Percentiles rank a stretch among this genome's conserved stretches.
phyloP scores from a whole-genome alignment of 37 sponge, comb jelly and placozoan species.

The Mnemiopsis leidyi region DNA sequence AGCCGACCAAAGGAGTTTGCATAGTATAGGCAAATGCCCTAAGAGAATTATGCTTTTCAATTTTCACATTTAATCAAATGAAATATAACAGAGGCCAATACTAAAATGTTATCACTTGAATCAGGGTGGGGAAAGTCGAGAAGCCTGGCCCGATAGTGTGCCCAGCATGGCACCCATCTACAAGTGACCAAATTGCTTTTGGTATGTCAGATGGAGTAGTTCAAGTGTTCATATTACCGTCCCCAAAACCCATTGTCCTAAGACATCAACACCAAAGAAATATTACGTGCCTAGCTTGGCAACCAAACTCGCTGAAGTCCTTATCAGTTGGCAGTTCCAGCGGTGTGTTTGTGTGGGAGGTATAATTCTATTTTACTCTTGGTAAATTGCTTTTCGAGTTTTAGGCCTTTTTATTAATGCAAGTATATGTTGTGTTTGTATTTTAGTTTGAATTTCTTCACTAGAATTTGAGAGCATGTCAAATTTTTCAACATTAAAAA shows the following conservation, averaged over 20 bases:
- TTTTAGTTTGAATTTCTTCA: too few species aligned
- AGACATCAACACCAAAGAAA: conserved; percentile 2
- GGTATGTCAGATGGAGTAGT: conserved; percentile 64
- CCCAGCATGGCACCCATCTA: conserved; percentile 28
- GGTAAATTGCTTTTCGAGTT: too few species aligned
- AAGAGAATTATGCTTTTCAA: too few species aligned
- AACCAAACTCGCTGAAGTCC: background rate
- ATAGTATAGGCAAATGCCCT: too few species aligned
- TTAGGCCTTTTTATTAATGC: too few species aligned
- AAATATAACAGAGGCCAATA: too few species aligned
- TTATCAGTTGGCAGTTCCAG: background rate
- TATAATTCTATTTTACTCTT: background rate
- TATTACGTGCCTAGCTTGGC: conserved; percentile 44
- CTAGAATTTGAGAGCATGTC: too few species aligned
- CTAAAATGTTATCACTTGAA: too few species aligned
- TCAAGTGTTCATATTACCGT: conserved; percentile 16
- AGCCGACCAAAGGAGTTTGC: too few species aligned
- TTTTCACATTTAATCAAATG: too few species aligned
- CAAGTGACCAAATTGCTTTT: conserved; percentile 37
- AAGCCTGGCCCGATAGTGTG: conserved; percentile 24
- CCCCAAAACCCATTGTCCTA: background rate
- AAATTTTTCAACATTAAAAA: too few species aligned
- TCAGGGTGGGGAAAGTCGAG: background rate
- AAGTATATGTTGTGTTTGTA: too few species aligned
- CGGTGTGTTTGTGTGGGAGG: conserved; percentile 39